Evolutionary conservation across 2,113 vertebrate species (phyloP).

Genomic region (Colistium nudipinnis): DNA sequence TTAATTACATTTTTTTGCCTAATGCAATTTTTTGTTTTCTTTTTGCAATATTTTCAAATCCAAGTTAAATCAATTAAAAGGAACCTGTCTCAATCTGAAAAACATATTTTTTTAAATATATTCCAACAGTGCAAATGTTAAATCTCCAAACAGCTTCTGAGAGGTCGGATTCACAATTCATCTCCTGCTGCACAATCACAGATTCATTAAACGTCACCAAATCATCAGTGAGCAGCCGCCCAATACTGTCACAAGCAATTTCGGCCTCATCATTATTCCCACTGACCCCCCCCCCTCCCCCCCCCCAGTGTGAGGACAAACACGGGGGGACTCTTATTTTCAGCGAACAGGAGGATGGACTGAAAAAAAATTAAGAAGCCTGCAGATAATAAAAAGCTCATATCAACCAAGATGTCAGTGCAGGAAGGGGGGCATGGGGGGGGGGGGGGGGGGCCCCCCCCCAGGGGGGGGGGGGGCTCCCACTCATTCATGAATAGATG

Average conservation of each 20-base stretch:
- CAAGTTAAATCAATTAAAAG: no score
- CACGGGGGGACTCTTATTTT: constrained; percentile 49
- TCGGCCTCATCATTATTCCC: constrained; percentile 47
- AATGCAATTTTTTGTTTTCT: no score
- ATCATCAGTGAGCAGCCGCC: constrained; percentile 18
- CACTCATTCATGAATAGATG: constrained; percentile 22
- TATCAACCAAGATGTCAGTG: constrained; percentile 22
- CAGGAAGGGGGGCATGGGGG: no score
- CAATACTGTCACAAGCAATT: constrained; percentile 25
- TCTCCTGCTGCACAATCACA: constrained; percentile 24
- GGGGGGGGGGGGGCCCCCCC: no score
- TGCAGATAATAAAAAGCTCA: constrained; percentile 36
- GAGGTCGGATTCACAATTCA: constrained; percentile 15
- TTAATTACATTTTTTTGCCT: no score
- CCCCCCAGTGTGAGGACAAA: constrained; percentile 32
- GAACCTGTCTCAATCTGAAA: no score
- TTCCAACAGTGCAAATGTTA: no score
- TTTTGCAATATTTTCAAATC: no score
- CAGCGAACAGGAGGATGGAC: constrained; percentile 58
- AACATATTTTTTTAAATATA: no score
- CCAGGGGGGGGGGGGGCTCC: no score
- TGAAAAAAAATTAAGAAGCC: constrained; percentile 30
- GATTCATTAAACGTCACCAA: constrained; percentile 34
- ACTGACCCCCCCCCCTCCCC: no score
- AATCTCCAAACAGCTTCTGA: not conserved